Percentiles rank a stretch among this genome's conserved stretches.
phyloP scores from a whole-genome alignment of 2,113 vertebrate genomes.

The Varanus salvator region DNA sequence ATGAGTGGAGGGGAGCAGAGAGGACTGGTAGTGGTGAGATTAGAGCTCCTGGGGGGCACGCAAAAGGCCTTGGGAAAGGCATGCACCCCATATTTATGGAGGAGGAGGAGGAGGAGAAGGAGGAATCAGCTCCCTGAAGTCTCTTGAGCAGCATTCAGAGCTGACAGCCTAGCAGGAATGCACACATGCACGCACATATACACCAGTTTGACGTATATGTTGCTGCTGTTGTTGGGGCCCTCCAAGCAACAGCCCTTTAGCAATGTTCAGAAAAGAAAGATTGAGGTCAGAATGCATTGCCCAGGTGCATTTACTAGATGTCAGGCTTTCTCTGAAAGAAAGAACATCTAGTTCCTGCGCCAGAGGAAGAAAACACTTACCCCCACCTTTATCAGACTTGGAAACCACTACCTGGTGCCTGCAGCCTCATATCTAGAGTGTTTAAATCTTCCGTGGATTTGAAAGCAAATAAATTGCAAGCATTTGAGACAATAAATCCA shows the following conservation, averaged over 20 bases:
- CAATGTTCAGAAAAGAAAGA: background rate
- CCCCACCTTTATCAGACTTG: background rate
- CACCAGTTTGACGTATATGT: too few relatives aligned
- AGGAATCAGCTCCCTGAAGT: too few relatives aligned
- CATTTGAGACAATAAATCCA: background rate
- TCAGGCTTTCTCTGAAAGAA: background rate
- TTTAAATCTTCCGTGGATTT: background rate
- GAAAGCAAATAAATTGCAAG: constrained; percentile 1
- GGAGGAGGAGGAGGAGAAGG: background rate
- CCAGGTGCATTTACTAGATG: background rate
- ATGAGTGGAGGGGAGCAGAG: too few relatives aligned
- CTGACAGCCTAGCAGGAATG: background rate
- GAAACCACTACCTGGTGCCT: background rate
- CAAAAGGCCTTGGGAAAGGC: too few relatives aligned
- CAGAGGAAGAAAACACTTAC: background rate
- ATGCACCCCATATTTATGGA: background rate
- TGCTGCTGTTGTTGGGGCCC: too few relatives aligned
- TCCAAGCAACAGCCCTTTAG: background rate
- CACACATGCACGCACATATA: too few relatives aligned
- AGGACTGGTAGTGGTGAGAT: too few relatives aligned
- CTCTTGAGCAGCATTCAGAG: background rate
- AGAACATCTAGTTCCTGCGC: background rate
- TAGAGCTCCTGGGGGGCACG: too few relatives aligned
- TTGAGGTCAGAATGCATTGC: background rate
- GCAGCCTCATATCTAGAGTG: background rate